phyloP scores from a whole-genome alignment of 2,888 invertebrate species.

The Desoria tigrina region DNA sequence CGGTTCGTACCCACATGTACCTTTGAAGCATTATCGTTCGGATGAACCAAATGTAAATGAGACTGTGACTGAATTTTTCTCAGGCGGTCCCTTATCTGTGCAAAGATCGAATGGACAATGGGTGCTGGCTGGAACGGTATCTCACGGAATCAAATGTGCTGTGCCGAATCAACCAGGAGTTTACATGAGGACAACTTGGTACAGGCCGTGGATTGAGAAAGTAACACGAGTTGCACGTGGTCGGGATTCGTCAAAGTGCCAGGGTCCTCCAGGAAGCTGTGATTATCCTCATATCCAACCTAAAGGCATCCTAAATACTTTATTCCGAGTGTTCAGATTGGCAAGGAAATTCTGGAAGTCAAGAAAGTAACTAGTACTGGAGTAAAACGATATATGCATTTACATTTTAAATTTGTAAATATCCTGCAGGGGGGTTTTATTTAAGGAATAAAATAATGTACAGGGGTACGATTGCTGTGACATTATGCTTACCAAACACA shows the following conservation, averaged over 20 bases:
- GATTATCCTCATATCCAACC: conserved; percentile 17
- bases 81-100: conserved; percentile 80
- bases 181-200: conserved; percentile 88
- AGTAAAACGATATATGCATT: neutral
- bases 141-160: conserved; percentile 66
- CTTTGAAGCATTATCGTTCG: neutral
- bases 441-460: neutral
- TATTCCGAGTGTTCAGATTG: conserved; percentile 33
- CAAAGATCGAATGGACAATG: conserved; percentile 80
- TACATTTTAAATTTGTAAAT: too few relatives aligned
- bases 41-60: conserved; percentile 6
- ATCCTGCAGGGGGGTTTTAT: too few relatives aligned
- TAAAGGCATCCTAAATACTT: conserved; percentile 24
- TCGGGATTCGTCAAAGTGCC: conserved; percentile 25
- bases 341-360: conserved; percentile 31
- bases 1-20: conserved; percentile 13
- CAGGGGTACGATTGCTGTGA: conserved; percentile 2
- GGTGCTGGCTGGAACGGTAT: conserved; percentile 85
- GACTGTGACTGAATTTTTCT: conserved; percentile 1
- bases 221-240: conserved; percentile 57
- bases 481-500: too few relatives aligned
- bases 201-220: conserved; percentile 84
- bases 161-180: conserved; percentile 85
- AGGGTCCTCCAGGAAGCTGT: conserved; percentile 31
- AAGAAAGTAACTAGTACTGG: conserved; percentile 9